phyloP scores from a whole-genome alignment of 2,888 invertebrate genomes.

The Sphaerophoria taeniata region DNA sequence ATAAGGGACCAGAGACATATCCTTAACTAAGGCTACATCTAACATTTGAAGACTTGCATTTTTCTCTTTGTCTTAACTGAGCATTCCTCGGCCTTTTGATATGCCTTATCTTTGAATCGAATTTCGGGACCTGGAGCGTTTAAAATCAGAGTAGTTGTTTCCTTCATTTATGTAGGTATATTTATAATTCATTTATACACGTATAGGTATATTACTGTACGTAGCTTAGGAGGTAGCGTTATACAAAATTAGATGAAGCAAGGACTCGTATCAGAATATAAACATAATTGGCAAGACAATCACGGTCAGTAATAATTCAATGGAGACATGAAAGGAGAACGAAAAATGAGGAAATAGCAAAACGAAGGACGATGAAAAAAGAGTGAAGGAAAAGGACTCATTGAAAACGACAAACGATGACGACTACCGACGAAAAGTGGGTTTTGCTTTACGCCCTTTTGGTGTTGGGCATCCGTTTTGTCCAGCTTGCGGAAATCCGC shows the following conservation, averaged over 20 bases:
- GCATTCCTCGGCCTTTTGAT: slow-evolving; percentile 12
- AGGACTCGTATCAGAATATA: slow-evolving; percentile 24
- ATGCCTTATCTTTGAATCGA: not conserved
- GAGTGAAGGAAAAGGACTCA: slow-evolving; percentile 28
- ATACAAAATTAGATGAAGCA: slow-evolving; percentile 14
- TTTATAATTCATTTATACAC: too few species aligned
- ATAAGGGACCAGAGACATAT: not conserved
- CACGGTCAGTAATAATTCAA: slow-evolving; percentile 36
- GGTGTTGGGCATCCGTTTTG: slow-evolving; percentile 73
- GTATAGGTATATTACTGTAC: too few species aligned
- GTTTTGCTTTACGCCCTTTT: slow-evolving; percentile 70
- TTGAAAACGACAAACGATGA: too few species aligned
- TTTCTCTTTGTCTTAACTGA: not conserved
- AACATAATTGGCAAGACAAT: slow-evolving; percentile 72
- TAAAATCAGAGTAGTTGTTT: too few species aligned
- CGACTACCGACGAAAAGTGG: slow-evolving; percentile 53
- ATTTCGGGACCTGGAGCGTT: not conserved
- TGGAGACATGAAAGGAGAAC: not conserved
- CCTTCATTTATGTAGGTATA: too few species aligned
- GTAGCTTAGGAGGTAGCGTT: too few species aligned
- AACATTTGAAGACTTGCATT: slow-evolving; percentile 2
- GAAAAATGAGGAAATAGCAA: slow-evolving; percentile 39
- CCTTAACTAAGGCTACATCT: not conserved
- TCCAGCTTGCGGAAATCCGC: slow-evolving; percentile 72
- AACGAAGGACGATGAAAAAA: slow-evolving; percentile 46